Evolutionary conservation across 1,140 invertebrate genomes (phyloP), one percentile per base, ranked within the genome.

Genomic region (Drosophila bocqueti): DNA sequence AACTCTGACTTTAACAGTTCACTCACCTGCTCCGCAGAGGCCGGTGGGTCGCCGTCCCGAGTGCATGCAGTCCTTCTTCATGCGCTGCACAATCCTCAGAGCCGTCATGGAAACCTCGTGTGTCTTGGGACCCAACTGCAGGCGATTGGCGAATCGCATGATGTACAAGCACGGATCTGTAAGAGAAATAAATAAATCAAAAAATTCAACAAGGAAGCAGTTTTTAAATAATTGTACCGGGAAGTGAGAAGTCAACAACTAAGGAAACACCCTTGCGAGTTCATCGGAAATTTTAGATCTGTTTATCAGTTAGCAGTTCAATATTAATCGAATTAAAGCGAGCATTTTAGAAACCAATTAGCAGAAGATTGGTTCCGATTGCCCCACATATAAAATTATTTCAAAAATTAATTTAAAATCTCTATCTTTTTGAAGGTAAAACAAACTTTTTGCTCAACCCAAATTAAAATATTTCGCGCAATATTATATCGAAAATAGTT

Each of bases 21-120:
- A 90, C 91, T 93, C 93, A 98, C 97, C 97, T 93, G 98, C 98
- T 16, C 98, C 98, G 94, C 98, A 99, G 34, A 99, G 94, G 34
- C 98, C 99, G 1, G 98, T 99, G 15, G 99, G 99, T 87, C 98
- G 94, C 62, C 99, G 94, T 24, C 99, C 99, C 5, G 97, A 98
- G 91, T 99, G 97, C 93, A 99, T 97, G 93, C 97, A 99, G 93
- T 99, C 99, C 84, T 97, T 95, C 93, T 99, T 99, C 99, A 99
- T 99, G 87, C 99, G 94, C 92, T 98, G 97, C 9, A 99, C 97
- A 45, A 99, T 94, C 66, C 99, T 94, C 40, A 98, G 94, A 0
- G 99, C 99, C 3, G 99, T 99, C 94, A 96, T 98, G n/a, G 97
- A 97, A 4, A 99, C 98, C 91, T 98, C 96, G 89, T 99, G 97